Conservation (phyloP, 2,888 invertebrate genomes). For the Perizoma affinitatum region DNA sequence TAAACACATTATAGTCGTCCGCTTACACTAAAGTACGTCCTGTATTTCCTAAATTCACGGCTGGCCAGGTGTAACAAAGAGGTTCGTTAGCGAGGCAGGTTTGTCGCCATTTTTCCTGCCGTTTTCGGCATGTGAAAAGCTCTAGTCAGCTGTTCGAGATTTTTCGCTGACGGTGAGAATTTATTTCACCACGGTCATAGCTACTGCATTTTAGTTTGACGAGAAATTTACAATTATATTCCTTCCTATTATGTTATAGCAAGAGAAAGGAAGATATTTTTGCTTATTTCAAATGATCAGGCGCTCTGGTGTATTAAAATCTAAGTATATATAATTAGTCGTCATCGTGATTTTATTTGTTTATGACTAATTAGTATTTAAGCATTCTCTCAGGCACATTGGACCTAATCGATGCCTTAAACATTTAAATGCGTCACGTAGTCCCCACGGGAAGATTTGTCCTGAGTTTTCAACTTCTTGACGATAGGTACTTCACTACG, state of each 20-base stretch:
- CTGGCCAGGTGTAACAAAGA: constrained; percentile 70
- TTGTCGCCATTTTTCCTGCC: constrained; percentile 51
- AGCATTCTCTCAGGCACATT: constrained; percentile 9
- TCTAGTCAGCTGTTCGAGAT: constrained; percentile 34
- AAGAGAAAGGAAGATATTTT: constrained; percentile 2
- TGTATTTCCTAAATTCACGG: constrained; percentile 32
- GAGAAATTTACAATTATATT: too few relatives aligned
- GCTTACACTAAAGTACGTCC: constrained; percentile 15
- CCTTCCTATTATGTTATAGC: neutral
- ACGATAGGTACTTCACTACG: constrained; percentile 36
- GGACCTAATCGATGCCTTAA: constrained; percentile 53
- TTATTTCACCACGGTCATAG: constrained; percentile 15
- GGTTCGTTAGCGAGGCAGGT: constrained; percentile 67
- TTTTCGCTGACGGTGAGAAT: constrained; percentile 41
- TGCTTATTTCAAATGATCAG: constrained; percentile 6
- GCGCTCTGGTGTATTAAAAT: neutral
- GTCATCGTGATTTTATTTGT: too few relatives aligned
- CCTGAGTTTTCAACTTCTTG: constrained; percentile 44
- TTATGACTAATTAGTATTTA: too few relatives aligned
- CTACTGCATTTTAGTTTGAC: too few relatives aligned
- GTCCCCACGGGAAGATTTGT: constrained; percentile 44
- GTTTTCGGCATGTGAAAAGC: constrained; percentile 47
- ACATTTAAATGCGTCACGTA: constrained; percentile 64
- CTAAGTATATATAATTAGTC: too few relatives aligned
- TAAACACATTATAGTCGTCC: constrained; percentile 25